These are phyloP conservation scores for Potamarius usumacintae DNA, from an alignment of 2,113 vertebrate species.

Conservation along the genomic window DNA sequence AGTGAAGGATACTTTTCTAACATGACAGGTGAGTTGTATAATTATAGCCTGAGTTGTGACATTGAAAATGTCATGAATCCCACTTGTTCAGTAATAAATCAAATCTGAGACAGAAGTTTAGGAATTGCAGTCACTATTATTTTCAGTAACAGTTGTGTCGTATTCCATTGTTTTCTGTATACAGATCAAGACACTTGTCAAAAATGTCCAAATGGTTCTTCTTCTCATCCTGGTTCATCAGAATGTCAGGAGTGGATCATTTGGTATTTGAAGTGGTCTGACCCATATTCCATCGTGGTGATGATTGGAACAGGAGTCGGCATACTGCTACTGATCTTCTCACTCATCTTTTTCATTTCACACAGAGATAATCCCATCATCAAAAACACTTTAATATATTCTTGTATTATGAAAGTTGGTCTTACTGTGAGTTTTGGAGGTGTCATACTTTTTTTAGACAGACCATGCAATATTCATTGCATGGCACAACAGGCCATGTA, in stretches of 20 bases:
- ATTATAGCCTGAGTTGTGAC: not conserved
- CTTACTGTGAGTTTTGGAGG: conserved; percentile 64
- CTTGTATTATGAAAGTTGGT: conserved; percentile 64
- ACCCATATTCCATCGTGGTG: conserved; percentile 60
- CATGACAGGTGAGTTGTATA: not conserved
- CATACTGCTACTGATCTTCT: conserved; percentile 54
- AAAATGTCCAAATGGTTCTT: conserved; percentile 54
- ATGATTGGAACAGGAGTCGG: conserved; percentile 56
- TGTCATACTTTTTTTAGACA: conserved; percentile 64
- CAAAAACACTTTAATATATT: conserved; percentile 58
- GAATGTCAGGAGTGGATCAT: conserved; percentile 44
- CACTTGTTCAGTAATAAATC: not conserved
- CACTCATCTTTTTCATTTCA: conserved; percentile 53
- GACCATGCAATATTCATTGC: conserved; percentile 60
- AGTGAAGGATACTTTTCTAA: not conserved
- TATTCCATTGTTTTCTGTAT: not conserved
- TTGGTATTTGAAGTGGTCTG: conserved; percentile 60
- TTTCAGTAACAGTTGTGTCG: not conserved
- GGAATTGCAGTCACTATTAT: not conserved
- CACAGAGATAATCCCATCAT: conserved; percentile 57
- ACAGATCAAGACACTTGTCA: conserved; percentile 64
- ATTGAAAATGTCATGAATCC: not conserved
- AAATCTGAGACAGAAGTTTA: not conserved
- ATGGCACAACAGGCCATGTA: conserved; percentile 65
- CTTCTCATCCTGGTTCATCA: conserved; percentile 54